Base-by-base conservation (phyloP, 2,113 vertebrate species). In the Eonycteris spelaea region DNA sequence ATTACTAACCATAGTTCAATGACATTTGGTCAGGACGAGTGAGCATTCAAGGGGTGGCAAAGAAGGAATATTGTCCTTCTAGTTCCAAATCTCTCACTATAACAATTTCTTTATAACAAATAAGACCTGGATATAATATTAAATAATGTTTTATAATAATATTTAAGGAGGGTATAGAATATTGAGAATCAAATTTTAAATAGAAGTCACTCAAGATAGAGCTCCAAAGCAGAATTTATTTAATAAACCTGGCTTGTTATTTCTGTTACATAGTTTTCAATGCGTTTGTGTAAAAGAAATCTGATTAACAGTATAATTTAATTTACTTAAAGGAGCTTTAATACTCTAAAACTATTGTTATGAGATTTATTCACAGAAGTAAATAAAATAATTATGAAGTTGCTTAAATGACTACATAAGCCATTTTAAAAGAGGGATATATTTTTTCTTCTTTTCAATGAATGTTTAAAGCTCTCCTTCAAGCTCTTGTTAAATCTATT, bases 401-500 rank as follows among this genome's bases (percentile, higher is more conserved):
- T 87, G 78, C 97, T 85, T 83, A 95, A 98, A 96, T 97, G 95
- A 93, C 97, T 96, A 80, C 63, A 90, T 94, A 98, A 98, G 92
- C 93, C 88, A 96, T 98, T 98, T 98, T 98, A 97, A 86, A 96
- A 97, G 90, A 70, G 90, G 75, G 80, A 98, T 98, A 94, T 88
- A 97, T 91, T 98, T 98, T 98, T 93, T 43, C 91, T 98, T 98
- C 97, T 98, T 97, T 98, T 97, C 97, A 96, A 77, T 98, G 97
- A 98, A 97, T 95, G 87, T 98, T 98, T 99, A 98, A 98, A 99
- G 98, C 98, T 98, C 97, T 98, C 97, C 98, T 99, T 99, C 98
- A 98, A 99, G 99, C 98, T 98, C 98, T 98, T 99, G 98, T 98
- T 98, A 99, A 99, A 99, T 99, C 99, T 99, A 99, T 99, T 99